phyloP scores from a whole-genome alignment of 2,888 invertebrate genomes.

The Dolomedes plantarius region DNA sequence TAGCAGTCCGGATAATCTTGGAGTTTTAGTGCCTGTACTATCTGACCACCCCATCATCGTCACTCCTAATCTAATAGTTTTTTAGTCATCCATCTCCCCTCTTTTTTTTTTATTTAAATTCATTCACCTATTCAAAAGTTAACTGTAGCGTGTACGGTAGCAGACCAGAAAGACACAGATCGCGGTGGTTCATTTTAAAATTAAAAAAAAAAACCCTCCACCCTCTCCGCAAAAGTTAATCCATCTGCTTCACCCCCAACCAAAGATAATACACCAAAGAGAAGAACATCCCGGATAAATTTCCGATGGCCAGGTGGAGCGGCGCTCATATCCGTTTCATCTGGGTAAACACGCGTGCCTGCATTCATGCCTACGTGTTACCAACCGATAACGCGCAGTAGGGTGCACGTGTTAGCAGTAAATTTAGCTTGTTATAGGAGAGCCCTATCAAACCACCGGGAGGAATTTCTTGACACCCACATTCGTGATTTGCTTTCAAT shows the following conservation, averaged over 20 bases:
- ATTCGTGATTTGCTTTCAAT: no score
- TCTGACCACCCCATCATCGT: no score
- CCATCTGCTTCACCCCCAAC: neutral
- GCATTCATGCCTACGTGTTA: no score
- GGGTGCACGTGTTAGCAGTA: no score
- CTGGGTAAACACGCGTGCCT: neutral
- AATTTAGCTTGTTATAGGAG: no score
- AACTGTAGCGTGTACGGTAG: neutral
- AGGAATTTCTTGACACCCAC: no score
- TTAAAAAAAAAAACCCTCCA: neutral
- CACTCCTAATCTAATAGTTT: neutral
- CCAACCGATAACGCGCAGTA: no score
- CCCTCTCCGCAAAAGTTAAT: neutral
- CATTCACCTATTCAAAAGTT: neutral
- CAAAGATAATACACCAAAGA: neutral
- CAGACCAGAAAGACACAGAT: neutral
- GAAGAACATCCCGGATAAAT: neutral
- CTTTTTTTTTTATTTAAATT: neutral
- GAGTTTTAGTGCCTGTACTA: no score
- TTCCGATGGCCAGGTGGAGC: neutral
- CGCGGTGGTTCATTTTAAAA: neutral
- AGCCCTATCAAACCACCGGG: no score
- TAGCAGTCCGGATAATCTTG: no score
- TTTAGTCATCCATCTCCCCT: neutral
- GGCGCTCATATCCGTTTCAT: neutral